Percentiles rank a stretch among this genome's conserved stretches.
Evolutionary conservation across 2,113 vertebrate species (phyloP).

Genomic region (Chaetops frenatus): DNA sequence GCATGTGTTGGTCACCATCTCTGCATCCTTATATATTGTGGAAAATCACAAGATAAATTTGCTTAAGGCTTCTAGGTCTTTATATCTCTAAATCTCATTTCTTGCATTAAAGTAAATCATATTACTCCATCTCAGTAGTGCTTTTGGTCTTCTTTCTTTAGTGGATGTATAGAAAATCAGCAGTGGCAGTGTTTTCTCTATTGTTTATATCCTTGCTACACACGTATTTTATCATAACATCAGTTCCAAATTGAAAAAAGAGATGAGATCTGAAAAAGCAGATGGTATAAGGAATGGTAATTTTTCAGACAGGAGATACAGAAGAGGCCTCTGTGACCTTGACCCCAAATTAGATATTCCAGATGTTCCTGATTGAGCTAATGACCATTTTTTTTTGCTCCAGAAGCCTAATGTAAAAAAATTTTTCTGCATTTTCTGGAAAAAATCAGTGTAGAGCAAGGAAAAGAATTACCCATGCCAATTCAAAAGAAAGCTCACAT

Average conservation of each 20-base stretch:
- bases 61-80: not conserved
- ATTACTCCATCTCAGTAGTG: not conserved
- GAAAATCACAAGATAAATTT: not conserved
- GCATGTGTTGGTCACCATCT: not conserved
- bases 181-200: not conserved
- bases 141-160: not conserved
- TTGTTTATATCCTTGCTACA: not conserved
- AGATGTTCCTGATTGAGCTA: not conserved
- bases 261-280: not conserved
- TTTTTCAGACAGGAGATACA: not conserved
- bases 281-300: accelerated
- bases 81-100: not conserved
- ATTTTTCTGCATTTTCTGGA: not conserved
- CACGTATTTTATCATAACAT: not conserved
- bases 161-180: not conserved
- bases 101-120: not conserved
- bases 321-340: not conserved
- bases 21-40: not conserved
- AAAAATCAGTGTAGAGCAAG: not conserved
- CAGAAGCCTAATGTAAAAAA: not conserved
- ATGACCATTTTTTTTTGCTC: not conserved
- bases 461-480: not conserved
- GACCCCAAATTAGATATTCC: not conserved
- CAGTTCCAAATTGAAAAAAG: not conserved
- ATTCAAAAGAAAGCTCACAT: not conserved